phyloP scores from a whole-genome alignment of 2,888 invertebrate genomes.

The Stenodema calcarata region DNA sequence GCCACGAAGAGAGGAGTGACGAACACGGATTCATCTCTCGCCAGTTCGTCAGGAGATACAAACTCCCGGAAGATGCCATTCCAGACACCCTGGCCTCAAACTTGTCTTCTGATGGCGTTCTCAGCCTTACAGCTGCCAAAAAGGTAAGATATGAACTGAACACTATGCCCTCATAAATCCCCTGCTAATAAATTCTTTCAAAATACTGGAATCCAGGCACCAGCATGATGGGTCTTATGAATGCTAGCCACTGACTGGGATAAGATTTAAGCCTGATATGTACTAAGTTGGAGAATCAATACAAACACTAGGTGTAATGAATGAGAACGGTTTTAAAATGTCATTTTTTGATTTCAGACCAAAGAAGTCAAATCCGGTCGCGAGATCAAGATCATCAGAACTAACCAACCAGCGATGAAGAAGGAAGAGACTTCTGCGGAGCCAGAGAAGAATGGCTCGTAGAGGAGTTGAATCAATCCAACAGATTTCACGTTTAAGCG shows the following conservation, averaged over 20 bases:
- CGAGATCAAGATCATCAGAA: slow-evolving; percentile 31
- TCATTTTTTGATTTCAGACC: slow-evolving; percentile 1
- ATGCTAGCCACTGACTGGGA: too few species aligned
- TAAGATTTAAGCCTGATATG: too few species aligned
- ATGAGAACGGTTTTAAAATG: too few species aligned
- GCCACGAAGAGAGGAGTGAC: slow-evolving; percentile 62
- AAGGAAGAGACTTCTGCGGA: not conserved
- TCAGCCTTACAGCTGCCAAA: slow-evolving; percentile 57
- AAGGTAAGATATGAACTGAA: slow-evolving; percentile 45
- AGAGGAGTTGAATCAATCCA: not conserved
- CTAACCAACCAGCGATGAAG: slow-evolving; percentile 15
- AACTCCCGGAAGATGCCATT: slow-evolving; percentile 61
- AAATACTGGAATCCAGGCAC: too few species aligned
- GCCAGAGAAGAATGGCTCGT: not conserved
- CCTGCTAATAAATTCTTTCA: too few species aligned
- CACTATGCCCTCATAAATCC: too few species aligned
- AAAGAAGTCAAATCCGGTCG: slow-evolving; percentile 21
- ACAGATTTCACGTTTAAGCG: too few species aligned
- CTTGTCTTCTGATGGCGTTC: slow-evolving; percentile 61
- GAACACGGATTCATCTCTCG: slow-evolving; percentile 62
- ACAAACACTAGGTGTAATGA: too few species aligned
- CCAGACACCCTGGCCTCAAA: slow-evolving; percentile 60
- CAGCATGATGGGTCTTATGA: too few species aligned
- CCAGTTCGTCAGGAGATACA: slow-evolving; percentile 62
- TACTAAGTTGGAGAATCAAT: too few species aligned